Conservation (phyloP, 2,888 invertebrate genomes). For the Galeruca laticollis region DNA sequence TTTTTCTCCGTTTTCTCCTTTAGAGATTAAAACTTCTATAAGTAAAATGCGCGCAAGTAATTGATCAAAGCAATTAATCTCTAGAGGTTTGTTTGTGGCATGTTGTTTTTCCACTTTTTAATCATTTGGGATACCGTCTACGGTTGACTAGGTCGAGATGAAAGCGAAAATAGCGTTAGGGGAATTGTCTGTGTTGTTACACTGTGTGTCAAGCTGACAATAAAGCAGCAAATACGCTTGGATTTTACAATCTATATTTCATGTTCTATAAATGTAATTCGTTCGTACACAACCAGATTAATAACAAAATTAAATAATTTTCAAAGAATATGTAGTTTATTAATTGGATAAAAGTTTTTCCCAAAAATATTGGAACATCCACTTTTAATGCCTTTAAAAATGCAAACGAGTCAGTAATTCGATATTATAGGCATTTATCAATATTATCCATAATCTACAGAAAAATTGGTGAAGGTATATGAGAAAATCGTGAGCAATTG, state of each 20-base stretch:
- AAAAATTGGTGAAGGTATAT: too few relatives aligned
- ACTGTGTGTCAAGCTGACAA: background rate
- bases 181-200: background rate
- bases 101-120: constrained; percentile 12
- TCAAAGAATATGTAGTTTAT: too few relatives aligned
- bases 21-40: background rate
- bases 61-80: constrained; percentile 15
- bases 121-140: constrained; percentile 3
- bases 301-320: too few relatives aligned
- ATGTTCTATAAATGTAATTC: too few relatives aligned
- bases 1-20: background rate
- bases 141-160: constrained; percentile 4
- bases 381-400: too few relatives aligned
- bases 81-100: constrained; percentile 8
- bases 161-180: background rate
- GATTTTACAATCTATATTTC: background rate
- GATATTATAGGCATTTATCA: too few relatives aligned
- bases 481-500: too few relatives aligned
- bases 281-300: too few relatives aligned
- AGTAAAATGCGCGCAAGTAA: background rate
- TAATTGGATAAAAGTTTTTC: too few relatives aligned
- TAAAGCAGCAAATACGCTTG: background rate
- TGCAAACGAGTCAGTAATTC: too few relatives aligned
- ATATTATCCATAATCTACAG: too few relatives aligned
- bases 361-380: too few relatives aligned